Evolutionary conservation across 2,888 invertebrate genomes (phyloP).

Genomic region (Tinea pellionella): DNA sequence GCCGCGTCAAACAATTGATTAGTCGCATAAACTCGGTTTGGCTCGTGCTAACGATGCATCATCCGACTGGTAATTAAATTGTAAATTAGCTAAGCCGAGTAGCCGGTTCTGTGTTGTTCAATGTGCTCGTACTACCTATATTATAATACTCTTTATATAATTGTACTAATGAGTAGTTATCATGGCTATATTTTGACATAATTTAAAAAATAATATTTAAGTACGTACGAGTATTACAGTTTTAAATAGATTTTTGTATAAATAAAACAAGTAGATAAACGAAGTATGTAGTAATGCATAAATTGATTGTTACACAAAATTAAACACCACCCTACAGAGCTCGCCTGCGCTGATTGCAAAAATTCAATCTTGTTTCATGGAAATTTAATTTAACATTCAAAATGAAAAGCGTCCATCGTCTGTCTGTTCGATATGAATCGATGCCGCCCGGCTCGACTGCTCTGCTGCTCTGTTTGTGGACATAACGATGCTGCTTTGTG

Average conservation of each 20-base stretch:
- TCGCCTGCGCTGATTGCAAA: constrained; percentile 57
- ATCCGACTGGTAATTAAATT: constrained; percentile 67
- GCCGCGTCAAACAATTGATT: constrained; percentile 70
- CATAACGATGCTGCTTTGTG: constrained; percentile 48
- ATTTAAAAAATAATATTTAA: no score
- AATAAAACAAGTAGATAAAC: background rate
- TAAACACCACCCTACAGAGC: constrained; percentile 7
- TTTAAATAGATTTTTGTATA: background rate
- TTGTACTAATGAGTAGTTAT: no score
- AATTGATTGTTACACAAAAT: constrained; percentile 9
- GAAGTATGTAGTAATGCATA: background rate
- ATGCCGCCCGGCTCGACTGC: constrained; percentile 55
- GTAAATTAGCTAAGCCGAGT: constrained; percentile 64
- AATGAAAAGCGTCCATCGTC: constrained; percentile 60
- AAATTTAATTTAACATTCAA: constrained; percentile 70
- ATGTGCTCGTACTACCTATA: background rate
- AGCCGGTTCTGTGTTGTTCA: constrained; percentile 23
- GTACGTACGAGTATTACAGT: background rate
- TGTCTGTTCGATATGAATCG: constrained; percentile 54
- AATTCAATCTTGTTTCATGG: constrained; percentile 69
- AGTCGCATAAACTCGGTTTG: constrained; percentile 70
- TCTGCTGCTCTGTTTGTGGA: constrained; percentile 60
- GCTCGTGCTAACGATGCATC: constrained; percentile 67
- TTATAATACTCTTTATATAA: background rate
- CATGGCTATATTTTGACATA: no score